Evolutionary conservation across 1,140 invertebrate species (phyloP).

Genomic region (Drosophila parabipectinata): DNA sequence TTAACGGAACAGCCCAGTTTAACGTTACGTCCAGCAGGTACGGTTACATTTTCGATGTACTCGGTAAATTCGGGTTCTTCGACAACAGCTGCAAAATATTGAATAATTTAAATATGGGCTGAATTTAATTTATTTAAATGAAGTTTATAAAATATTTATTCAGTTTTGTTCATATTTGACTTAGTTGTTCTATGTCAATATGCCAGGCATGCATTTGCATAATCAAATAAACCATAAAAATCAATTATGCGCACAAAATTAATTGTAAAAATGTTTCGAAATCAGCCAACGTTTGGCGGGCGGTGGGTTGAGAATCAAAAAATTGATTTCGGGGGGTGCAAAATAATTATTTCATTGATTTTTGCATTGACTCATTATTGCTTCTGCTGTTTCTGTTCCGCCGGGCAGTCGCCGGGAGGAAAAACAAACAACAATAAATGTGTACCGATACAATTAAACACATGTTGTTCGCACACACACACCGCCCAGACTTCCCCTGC

Average conservation of each 20-base stretch:
- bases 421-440: conserved; percentile 24
- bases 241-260: conserved; percentile 57
- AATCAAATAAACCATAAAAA: conserved; percentile 65
- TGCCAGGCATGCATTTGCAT: conserved; percentile 44
- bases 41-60: conserved; percentile 89
- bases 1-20: conserved; percentile 95
- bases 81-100: conserved; percentile 85
- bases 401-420: conserved; percentile 1
- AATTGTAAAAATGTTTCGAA: conserved; percentile 46
- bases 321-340: conserved; percentile 26
- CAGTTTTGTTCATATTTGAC: conserved; percentile 36
- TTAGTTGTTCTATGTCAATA: conserved; percentile 31
- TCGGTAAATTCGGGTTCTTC: conserved; percentile 89
- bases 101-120: not conserved
- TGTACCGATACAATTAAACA: conserved; percentile 47
- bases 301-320: conserved; percentile 8
- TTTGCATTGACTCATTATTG: conserved; percentile 42
- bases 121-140: conserved; percentile 20
- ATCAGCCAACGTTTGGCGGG: too few relatives aligned
- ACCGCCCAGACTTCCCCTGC: conserved; percentile 1
- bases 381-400: conserved; percentile 3
- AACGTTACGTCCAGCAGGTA: conserved; percentile 92
- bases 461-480: conserved; percentile 37
- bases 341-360: conserved; percentile 59
- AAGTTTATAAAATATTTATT: conserved; percentile 57